A percentile compares a stretch with the other conserved stretches of the same genome.
Evolutionary conservation across 2,888 invertebrate species (phyloP).

Genomic region (Sesia bembeciformis): DNA sequence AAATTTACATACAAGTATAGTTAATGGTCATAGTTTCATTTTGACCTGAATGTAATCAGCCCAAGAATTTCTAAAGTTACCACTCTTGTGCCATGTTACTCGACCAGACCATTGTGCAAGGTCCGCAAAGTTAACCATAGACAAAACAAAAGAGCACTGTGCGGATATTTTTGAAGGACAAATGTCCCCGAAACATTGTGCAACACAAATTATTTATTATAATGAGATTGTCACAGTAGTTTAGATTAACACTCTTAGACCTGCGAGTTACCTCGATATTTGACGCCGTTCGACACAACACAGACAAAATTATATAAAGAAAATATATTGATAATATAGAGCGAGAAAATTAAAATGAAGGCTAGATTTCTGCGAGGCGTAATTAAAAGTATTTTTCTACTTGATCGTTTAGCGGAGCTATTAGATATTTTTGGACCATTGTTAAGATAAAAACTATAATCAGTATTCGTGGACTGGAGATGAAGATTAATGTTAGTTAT

Average conservation of each 20-base stretch:
- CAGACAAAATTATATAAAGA: conserved; percentile 8
- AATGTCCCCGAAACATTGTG: conserved; percentile 35
- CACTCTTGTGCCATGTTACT: too few relatives aligned
- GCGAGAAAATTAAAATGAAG: conserved; percentile 34
- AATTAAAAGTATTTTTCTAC: conserved; percentile 70
- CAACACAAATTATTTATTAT: conserved; percentile 38
- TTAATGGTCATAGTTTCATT: too few relatives aligned
- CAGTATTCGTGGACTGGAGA: conserved; percentile 44
- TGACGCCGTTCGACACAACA: conserved; percentile 35
- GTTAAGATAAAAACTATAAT: conserved; percentile 62
- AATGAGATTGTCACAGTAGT: conserved; percentile 60
- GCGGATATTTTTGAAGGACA: too few relatives aligned
- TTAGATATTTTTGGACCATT: conserved; percentile 75
- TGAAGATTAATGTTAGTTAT: conserved; percentile 40
- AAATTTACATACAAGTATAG: too few relatives aligned
- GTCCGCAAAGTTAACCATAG: too few relatives aligned
- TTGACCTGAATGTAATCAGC: too few relatives aligned
- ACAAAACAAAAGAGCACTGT: too few relatives aligned
- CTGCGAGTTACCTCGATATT: conserved; percentile 40
- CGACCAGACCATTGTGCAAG: too few relatives aligned
- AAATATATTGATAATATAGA: conserved; percentile 27
- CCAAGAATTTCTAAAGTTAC: too few relatives aligned
- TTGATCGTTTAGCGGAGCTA: conserved; percentile 68
- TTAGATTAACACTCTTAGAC: conserved; percentile 67
- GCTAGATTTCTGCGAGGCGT: conserved; percentile 61